These are phyloP conservation scores for Nycticryphes semicollaris DNA, from an alignment of 2,113 vertebrate species.

Conservation along the genomic window DNA sequence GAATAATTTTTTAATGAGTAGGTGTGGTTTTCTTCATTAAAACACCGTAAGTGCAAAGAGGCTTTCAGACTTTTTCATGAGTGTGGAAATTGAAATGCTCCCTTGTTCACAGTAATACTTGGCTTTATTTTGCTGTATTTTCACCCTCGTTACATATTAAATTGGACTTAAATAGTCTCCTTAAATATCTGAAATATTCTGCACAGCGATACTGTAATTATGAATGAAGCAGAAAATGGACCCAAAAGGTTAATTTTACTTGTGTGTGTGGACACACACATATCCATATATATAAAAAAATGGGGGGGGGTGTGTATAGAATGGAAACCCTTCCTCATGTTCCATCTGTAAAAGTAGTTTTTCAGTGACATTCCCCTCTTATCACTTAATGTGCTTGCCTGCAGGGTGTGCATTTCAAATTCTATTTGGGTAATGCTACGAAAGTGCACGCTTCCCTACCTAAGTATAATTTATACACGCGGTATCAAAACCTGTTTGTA, in stretches of 20 bases:
- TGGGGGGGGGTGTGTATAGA: background rate
- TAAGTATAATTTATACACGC: background rate
- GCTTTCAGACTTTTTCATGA: background rate
- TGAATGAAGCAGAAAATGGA: background rate
- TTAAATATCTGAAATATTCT: background rate
- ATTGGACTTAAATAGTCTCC: background rate
- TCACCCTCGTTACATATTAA: background rate
- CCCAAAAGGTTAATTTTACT: background rate
- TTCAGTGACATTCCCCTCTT: background rate
- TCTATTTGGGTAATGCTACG: background rate
- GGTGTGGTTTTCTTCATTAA: background rate
- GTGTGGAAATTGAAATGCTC: background rate
- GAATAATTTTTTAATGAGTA: background rate
- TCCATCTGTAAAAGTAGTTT: background rate
- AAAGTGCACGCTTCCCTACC: background rate
- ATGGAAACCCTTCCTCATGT: background rate
- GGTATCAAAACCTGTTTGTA: background rate
- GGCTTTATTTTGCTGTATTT: background rate
- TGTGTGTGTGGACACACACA: fast-evolving
- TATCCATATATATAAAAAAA: too few relatives aligned
- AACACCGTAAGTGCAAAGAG: background rate
- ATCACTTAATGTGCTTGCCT: background rate
- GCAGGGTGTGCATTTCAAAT: background rate
- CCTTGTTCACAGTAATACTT: background rate
- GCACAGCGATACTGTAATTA: background rate